Conservation (phyloP, 2,113 vertebrate species). For the Australoheros scitulus region DNA sequence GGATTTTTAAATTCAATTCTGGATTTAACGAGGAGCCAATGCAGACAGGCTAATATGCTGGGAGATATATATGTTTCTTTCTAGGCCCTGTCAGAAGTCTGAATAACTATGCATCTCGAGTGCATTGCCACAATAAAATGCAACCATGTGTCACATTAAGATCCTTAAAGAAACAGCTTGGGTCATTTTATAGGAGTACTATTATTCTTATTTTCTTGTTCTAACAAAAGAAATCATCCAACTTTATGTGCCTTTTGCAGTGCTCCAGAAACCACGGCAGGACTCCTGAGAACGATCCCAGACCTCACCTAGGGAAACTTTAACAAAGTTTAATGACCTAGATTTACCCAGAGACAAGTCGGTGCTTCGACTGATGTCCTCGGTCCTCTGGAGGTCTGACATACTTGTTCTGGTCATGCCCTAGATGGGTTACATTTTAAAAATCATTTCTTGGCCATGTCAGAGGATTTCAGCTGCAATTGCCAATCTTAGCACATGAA, state of each 20-base stretch:
- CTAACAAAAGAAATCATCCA: neutral
- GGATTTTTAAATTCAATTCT: neutral
- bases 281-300: neutral
- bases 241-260: neutral
- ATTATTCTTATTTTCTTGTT: neutral
- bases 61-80: neutral
- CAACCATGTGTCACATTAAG: no score
- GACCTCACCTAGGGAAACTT: neutral
- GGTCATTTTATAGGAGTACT: neutral
- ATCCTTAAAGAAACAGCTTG: neutral
- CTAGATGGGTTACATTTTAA: conserved; percentile 45
- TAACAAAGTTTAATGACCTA: conserved; percentile 23
- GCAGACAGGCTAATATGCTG: neutral
- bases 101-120: neutral
- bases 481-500: neutral
- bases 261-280: neutral
- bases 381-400: conserved; percentile 34
- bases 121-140: no score
- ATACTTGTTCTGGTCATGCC: conserved; percentile 60
- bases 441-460: conserved; percentile 22
- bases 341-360: conserved; percentile 24
- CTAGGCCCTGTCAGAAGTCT: neutral
- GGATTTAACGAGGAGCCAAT: neutral
- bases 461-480: conserved; percentile 2
- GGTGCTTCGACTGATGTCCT: conserved; percentile 12